These are phyloP conservation scores for Pardosa pseudoannulata DNA, from an alignment of 2,888 invertebrate species.

Conservation along the genomic window DNA sequence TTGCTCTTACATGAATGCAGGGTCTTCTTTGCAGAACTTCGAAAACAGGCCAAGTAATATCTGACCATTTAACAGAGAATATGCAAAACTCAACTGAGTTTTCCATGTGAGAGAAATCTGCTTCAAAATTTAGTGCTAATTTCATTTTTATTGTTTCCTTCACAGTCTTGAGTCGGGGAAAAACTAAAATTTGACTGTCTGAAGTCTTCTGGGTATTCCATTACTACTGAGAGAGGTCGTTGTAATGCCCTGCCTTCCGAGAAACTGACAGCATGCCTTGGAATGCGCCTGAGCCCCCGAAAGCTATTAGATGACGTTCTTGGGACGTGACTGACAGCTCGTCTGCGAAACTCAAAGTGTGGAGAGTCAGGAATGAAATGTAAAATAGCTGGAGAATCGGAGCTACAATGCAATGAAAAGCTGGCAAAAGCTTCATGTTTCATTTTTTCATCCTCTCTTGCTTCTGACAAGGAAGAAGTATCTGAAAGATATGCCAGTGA, in stretches of 20 bases:
- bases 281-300: neutral
- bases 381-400: slow-evolving; percentile 7
- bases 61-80: too few relatives aligned
- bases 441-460: slow-evolving; percentile 13
- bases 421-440: slow-evolving; percentile 26
- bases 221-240: neutral
- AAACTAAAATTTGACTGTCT: neutral
- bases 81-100: too few relatives aligned
- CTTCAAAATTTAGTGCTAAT: neutral
- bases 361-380: neutral
- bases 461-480: neutral
- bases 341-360: neutral
- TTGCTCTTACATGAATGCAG: too few relatives aligned
- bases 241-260: neutral
- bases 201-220: neutral
- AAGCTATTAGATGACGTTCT: slow-evolving; percentile 23
- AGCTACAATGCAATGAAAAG: slow-evolving; percentile 29
- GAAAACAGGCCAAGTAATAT: too few relatives aligned
- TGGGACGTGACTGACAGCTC: slow-evolving; percentile 29
- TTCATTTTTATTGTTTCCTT: neutral
- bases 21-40: too few relatives aligned
- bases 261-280: slow-evolving; percentile 33
- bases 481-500: too few relatives aligned
- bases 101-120: too few relatives aligned
- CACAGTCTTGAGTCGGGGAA: neutral